These are phyloP conservation scores for Gopherus evgoodei DNA, from an alignment of 2,113 vertebrate species.

Conservation along the genomic window DNA sequence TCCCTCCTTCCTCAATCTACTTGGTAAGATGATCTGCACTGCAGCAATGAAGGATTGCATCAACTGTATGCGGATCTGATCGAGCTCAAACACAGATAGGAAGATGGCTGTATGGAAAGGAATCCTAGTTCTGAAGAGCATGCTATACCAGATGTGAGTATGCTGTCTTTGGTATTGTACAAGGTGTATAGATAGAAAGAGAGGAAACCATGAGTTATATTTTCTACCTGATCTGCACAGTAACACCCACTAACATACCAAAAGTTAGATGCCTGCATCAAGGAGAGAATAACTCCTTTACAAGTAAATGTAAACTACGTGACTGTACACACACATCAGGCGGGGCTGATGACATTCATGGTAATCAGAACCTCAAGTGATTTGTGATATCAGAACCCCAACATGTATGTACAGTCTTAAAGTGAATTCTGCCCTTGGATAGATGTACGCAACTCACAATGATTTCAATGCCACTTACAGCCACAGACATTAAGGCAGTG, in stretches of 20 bases:
- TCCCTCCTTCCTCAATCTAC: not conserved
- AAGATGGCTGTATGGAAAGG: not conserved
- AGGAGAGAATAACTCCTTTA: slow-evolving; percentile 18
- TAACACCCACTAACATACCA: slow-evolving; percentile 39
- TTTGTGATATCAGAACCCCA: not conserved
- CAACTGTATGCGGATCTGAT: not conserved
- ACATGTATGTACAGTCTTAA: not conserved
- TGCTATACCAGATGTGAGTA: not conserved
- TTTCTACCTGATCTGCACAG: slow-evolving; percentile 51
- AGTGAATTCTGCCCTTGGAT: not conserved
- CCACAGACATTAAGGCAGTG: not conserved
- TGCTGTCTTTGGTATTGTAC: not conserved
- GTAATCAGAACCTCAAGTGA: slow-evolving; percentile 45
- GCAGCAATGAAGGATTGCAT: not conserved
- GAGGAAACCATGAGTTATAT: slow-evolving; percentile 59
- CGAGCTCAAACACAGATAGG: not conserved
- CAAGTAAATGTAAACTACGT: slow-evolving; percentile 17
- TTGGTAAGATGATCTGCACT: slow-evolving; percentile 1
- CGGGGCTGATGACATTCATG: not conserved
- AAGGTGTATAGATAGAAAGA: not conserved
- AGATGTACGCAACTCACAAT: not conserved
- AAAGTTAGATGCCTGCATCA: slow-evolving; percentile 23
- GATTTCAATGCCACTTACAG: not conserved
- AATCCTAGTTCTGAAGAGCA: not conserved
- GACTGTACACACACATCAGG: slow-evolving; percentile 28